phyloP scores from a whole-genome alignment of 2,888 invertebrate species.

The Protophormia terraenovae region DNA sequence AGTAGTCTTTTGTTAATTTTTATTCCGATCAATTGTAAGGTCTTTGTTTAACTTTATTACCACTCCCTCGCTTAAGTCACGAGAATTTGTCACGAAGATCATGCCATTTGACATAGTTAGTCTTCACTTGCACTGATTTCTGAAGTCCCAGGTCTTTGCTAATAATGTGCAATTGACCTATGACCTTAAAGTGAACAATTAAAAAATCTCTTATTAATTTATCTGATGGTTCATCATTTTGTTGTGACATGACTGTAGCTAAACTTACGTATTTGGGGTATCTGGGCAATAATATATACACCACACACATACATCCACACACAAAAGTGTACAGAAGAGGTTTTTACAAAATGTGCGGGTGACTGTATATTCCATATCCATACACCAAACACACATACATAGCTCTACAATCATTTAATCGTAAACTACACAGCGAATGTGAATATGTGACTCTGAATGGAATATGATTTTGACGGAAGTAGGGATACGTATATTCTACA shows the following conservation, averaged over 20 bases:
- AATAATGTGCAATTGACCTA: too few species aligned
- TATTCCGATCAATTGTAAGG: too few species aligned
- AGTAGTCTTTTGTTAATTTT: too few species aligned
- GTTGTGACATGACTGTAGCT: not conserved
- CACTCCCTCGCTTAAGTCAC: too few species aligned
- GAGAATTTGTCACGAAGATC: too few species aligned
- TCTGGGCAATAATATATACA: slow-evolving; percentile 7
- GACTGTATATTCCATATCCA: not conserved
- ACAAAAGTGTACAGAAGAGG: not conserved
- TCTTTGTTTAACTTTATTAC: too few species aligned
- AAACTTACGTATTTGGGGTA: not conserved
- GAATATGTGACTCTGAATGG: not conserved
- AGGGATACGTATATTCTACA: not conserved
- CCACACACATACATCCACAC: not conserved
- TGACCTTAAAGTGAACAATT: too few species aligned
- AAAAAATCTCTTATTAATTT: not conserved
- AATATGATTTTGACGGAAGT: slow-evolving; percentile 51
- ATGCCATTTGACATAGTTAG: too few species aligned
- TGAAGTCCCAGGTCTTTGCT: too few species aligned
- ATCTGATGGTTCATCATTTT: not conserved
- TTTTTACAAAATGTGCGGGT: not conserved
- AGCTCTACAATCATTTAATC: too few species aligned
- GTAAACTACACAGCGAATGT: not conserved
- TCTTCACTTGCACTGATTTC: too few species aligned
- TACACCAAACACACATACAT: not conserved